These are phyloP conservation scores for Holacanthella duospinosa DNA, from an alignment of 2,888 invertebrate species.

Conservation along the genomic window DNA sequence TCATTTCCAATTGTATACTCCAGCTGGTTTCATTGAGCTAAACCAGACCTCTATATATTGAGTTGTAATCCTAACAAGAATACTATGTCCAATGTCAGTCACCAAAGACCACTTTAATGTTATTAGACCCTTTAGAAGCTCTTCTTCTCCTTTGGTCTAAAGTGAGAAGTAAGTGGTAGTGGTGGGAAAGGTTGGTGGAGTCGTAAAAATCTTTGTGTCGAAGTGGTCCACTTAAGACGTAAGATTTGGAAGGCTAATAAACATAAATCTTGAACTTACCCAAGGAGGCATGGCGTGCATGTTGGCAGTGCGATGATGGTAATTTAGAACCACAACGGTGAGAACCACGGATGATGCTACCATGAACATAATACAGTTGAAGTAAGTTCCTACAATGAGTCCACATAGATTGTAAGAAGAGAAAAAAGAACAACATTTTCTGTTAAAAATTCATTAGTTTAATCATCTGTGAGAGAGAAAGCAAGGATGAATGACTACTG, in stretches of 20 bases:
- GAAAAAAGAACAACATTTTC: slow-evolving; percentile 5
- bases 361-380: slow-evolving; percentile 99
- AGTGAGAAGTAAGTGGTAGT: too few species aligned
- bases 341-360: slow-evolving; percentile 94
- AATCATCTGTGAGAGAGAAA: slow-evolving; percentile 3
- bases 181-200: too few species aligned
- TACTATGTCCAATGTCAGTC: too few species aligned
- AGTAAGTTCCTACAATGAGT: slow-evolving; percentile 77
- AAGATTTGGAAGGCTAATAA: slow-evolving; percentile 1
- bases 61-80: too few species aligned
- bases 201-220: too few species aligned
- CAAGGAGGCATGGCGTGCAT: slow-evolving; percentile 94
- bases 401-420: slow-evolving; percentile 8
- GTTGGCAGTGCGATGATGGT: slow-evolving; percentile 92
- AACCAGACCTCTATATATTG: too few species aligned
- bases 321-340: slow-evolving; percentile 92
- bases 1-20: too few species aligned
- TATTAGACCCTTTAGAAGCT: too few species aligned
- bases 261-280: slow-evolving; percentile 54
- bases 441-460: background rate
- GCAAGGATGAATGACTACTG: background rate
- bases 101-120: too few species aligned
- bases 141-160: too few species aligned
- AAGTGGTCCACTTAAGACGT: too few species aligned
- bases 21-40: too few species aligned